phyloP scores from a whole-genome alignment of 2,888 invertebrate genomes.

The Agrotis exclamationis region DNA sequence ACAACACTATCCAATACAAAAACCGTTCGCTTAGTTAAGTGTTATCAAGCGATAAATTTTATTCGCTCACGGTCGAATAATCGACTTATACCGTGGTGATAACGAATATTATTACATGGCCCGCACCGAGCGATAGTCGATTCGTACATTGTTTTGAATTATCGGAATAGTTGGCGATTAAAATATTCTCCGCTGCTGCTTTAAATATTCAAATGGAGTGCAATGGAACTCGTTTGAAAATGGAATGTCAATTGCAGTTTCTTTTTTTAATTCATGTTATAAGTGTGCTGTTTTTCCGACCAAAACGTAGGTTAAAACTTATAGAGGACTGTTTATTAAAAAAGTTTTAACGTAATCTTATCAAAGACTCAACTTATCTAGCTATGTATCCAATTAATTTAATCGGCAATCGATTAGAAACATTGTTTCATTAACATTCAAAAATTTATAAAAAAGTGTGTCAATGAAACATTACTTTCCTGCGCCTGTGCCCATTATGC shows the following conservation, averaged over 20 bases:
- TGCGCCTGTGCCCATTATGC: constrained; percentile 56
- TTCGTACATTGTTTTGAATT: constrained; percentile 67
- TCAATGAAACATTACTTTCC: constrained; percentile 65
- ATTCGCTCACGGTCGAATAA: constrained; percentile 82
- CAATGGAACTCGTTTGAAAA: constrained; percentile 41
- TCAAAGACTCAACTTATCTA: constrained; percentile 20
- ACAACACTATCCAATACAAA: constrained; percentile 72
- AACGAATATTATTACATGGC: constrained; percentile 73
- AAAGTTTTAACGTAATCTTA: constrained; percentile 38
- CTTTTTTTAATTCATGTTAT: constrained; percentile 15
- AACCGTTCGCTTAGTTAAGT: constrained; percentile 70
- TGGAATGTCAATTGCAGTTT: constrained; percentile 18
- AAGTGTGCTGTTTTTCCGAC: constrained; percentile 2
- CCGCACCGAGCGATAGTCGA: constrained; percentile 61
- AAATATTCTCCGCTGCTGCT: constrained; percentile 47
- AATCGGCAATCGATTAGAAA: constrained; percentile 43
- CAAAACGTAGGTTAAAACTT: no score
- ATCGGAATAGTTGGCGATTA: constrained; percentile 60
- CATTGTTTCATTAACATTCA: constrained; percentile 49
- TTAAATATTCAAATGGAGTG: constrained; percentile 45
- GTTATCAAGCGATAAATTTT: constrained; percentile 83
- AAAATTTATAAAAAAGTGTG: constrained; percentile 57
- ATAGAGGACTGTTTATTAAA: constrained; percentile 18
- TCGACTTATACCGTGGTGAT: constrained; percentile 78
- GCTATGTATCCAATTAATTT: constrained; percentile 36